Base-by-base conservation (phyloP, 2,888 invertebrate species). In the Barypeithes pellucidus region DNA sequence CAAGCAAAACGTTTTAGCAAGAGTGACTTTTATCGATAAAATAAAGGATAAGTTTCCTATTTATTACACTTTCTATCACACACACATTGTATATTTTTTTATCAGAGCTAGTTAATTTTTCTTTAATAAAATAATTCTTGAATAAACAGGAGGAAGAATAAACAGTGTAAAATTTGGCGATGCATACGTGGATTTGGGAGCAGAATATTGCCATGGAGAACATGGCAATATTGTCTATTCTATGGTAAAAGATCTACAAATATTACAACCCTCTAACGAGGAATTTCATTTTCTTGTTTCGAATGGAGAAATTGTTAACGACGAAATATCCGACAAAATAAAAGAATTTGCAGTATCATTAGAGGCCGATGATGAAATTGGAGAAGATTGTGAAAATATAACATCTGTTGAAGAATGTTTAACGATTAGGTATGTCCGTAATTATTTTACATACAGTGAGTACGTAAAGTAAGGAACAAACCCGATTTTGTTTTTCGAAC, bases 391-490 rank as follows among this genome's bases (percentile, higher is more conserved):
- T 41, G 29, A 60, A 29, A 43, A 71, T 61, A 33, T 68, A 0
- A 54, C 16, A 5, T 76, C 75, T 5, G 43, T 78, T 33, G 80
- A 79, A 12, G 76, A 78, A 36, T 79, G 79, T 69, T 75, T 78
- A 11, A 24, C 16, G n/a, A 39, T 72, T 14, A 66, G 16, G 72
- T 66, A 54, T 20, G 39, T 39, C n/a, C n/a, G n/a, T n/a, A n/a
- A n/a, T n/a, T n/a, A n/a, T n/a, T n/a, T n/a, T n/a, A n/a, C n/a
- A n/a, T n/a, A n/a, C n/a, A n/a, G n/a, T n/a, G n/a, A n/a, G n/a
- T n/a, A n/a, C n/a, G n/a, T n/a, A n/a, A n/a, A n/a, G n/a, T n/a
- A n/a, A n/a, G n/a, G n/a, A n/a, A n/a, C n/a, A n/a, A n/a, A n/a
- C n/a, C n/a, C n/a, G n/a, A n/a, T n/a, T n/a, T n/a, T n/a, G n/a